Base-by-base conservation (phyloP, 2,888 invertebrate genomes). In the Meiosimyza platycephala region DNA sequence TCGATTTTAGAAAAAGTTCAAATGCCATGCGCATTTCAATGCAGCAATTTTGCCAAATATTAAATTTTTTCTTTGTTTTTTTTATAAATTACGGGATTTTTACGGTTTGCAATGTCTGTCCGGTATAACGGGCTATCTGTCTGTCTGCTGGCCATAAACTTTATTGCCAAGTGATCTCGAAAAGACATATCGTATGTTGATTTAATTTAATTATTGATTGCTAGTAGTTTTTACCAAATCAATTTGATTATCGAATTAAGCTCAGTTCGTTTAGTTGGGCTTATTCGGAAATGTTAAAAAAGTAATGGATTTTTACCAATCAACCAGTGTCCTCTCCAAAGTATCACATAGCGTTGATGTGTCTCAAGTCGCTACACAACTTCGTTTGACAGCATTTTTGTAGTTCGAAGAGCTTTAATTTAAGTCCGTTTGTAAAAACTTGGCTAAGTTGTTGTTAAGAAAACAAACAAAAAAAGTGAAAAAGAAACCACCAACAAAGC, bases 91-190 rank as follows among this genome's bases (percentile, higher is more conserved):
- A 1, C 18, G 64, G 13, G 22, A 22, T 57, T 6, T 18, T 57
- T 12, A 16, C 3, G 12, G 57, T 12, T 22, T 57, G 57, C 57
- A 12, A 28, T 57, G 13, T n/a, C 22, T 52, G 54, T 62, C 72
- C 63, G 55, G 67, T 55, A 67, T 72, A 68, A 72, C 72, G 63
- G 72, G 69, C 67, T 72, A 48, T 60, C 33, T 51, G 66, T 18
- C 50, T 16, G 28, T 28, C n/a, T 22, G 65, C 65, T 40, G 40
- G 9, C 40, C 40, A 40, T 6, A 40, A 40, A 40, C 9, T 40
- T 40, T 9, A 40, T 7, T 3, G 40, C 40, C 40, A 40, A 40
- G 40, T 40, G 40, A 40, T 40, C 40, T 40, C 40, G 9, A 40
- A 40, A 40, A 9, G 6, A 7, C 40, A 40, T 40, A 40, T 40